phyloP scores from a whole-genome alignment of 2,797 vertebrate genomes.

The Etheostoma nigrum region DNA sequence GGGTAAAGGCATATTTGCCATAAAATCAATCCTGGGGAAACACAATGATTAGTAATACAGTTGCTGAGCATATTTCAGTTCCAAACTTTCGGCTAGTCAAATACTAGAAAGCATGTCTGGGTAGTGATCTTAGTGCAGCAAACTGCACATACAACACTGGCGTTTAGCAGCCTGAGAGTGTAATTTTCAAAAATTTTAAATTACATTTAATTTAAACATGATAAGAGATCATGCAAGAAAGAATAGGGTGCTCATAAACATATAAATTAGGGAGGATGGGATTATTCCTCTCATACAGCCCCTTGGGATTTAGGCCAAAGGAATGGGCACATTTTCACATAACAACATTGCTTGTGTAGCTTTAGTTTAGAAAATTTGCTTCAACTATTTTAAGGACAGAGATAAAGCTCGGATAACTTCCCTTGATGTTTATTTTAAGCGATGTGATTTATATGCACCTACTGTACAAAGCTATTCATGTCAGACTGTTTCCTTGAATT shows the following conservation, averaged over 20 bases:
- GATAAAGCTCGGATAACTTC: constrained; percentile 29
- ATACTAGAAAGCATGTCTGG: not conserved
- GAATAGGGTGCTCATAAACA: not conserved
- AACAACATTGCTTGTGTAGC: not conserved
- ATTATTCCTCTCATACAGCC: constrained; percentile 2
- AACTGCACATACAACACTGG: not conserved
- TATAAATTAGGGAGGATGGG: not conserved
- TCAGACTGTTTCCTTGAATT: constrained; percentile 53
- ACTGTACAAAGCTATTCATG: constrained; percentile 50
- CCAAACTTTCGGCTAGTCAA: not conserved
- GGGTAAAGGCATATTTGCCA: constrained; percentile 19
- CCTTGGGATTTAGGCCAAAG: constrained; percentile 12
- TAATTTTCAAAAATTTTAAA: no score
- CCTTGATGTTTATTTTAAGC: constrained; percentile 57
- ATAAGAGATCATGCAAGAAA: constrained; percentile 4
- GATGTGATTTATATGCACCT: constrained; percentile 48
- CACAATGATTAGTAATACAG: not conserved
- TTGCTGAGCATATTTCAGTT: not conserved
- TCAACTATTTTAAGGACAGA: constrained; percentile 39
- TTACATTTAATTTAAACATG: not conserved
- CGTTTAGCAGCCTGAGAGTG: not conserved
- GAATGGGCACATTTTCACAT: not conserved
- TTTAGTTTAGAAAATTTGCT: constrained; percentile 26
- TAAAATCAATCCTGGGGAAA: not conserved
- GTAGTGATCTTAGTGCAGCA: not conserved